Conservation (phyloP, 2,797 vertebrate species). For the Artibeus lituratus region DNA sequence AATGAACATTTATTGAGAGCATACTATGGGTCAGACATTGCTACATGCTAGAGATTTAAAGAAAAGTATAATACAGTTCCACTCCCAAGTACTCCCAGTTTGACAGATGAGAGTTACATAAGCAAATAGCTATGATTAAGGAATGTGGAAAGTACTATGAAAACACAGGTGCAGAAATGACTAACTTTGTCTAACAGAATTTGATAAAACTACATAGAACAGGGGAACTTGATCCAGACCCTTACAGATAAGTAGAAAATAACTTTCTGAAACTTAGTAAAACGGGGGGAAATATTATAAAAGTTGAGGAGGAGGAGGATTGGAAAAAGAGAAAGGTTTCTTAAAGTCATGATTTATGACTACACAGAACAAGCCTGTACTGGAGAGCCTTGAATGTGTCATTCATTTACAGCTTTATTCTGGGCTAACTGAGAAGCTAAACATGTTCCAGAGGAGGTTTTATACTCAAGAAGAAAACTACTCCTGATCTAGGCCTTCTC, state of each 20-base stretch:
- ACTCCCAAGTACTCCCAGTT: background rate
- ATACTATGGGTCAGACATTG: background rate
- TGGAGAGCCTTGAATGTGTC: background rate
- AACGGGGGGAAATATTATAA: background rate
- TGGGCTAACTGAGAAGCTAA: background rate
- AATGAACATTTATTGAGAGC: background rate
- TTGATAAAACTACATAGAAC: slow-evolving; percentile 13
- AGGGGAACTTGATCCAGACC: background rate
- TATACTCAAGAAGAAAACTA: background rate
- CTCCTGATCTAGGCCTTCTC: background rate
- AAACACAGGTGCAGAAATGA: slow-evolving; percentile 52
- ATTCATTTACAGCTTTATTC: background rate
- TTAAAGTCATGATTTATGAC: background rate
- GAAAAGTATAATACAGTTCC: background rate
- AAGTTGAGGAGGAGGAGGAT: background rate
- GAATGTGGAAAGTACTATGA: slow-evolving; percentile 44
- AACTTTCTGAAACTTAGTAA: background rate
- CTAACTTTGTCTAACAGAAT: slow-evolving; percentile 28
- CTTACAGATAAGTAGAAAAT: background rate
- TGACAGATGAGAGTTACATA: background rate
- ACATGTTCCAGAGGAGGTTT: background rate
- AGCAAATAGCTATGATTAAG: slow-evolving; percentile 17
- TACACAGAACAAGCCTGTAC: background rate
- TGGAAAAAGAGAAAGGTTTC: background rate
- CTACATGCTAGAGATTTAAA: background rate